Evolutionary conservation across 2,797 vertebrate genomes (phyloP), one percentile per base, ranked within the genome.

Genomic region (Carcharodon carcharias): DNA sequence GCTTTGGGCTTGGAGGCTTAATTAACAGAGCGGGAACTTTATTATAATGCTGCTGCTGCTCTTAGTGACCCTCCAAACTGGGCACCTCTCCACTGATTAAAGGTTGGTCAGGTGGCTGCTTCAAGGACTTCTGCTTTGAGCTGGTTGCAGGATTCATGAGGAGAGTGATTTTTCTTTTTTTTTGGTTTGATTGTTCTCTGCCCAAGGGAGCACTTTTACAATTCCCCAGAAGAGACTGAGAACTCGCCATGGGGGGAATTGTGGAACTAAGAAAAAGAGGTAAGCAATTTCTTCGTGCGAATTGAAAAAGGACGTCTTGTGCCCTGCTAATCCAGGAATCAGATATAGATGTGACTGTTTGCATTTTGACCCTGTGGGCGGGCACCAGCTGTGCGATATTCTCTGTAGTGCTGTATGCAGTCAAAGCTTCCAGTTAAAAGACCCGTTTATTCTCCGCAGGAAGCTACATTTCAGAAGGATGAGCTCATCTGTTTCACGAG

Each of bases 401-500:
- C n/a, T 28, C n/a, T 67, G 63, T n/a, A 26, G 63, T 12, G 35
- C 8, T 45, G 63, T 67, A 67, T 45, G 16, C 65, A 93, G 63
- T 21, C 50, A 14, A 67, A 21, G 35, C 9, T 45, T 12, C 40
- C 6, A 14, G 9, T 77, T 73, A 95, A 95, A 77, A 56, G 69
- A 12, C 69, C 21, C 12, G 1, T 92, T 96, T 96, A 56, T 96
- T 96, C 45, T 82, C 96, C 97, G 21, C 97, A 98, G 98, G 97
- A 98, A 98, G 97, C 98, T 97, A 85, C 98, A 96, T 31, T 98
- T 98, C 96, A 97, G 97, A 97, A 97, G 97, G 97, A 97, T 98
- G 96, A 98, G 97, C 97, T 98, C 98, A 97, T 99, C 99, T 98
- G 98, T 98, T 94, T 98, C 98, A 96, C 98, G 97, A 0, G 98